Conservation (phyloP, 30 jellyfish, hydroid and myxozoan species). For the Haliclystus octoradiatus region DNA sequence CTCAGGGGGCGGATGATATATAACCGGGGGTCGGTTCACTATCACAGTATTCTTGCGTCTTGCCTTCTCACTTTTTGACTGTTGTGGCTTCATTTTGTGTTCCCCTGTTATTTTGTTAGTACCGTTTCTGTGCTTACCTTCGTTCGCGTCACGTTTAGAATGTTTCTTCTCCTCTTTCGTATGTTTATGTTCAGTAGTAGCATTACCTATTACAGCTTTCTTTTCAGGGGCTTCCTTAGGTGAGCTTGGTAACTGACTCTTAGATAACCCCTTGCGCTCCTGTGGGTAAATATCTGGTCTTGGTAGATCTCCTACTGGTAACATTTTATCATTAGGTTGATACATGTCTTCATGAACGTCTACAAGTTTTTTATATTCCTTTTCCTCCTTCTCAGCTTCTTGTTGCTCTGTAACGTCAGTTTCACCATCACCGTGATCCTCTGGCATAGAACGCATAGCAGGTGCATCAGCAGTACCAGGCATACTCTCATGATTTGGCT, state of each 20-base stretch:
- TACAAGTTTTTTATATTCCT: conserved; percentile 54
- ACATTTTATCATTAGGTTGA: conserved; percentile 32
- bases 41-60: conserved; percentile 82
- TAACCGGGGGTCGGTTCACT: conserved; percentile 98
- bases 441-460: conserved; percentile 66
- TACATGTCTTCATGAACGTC: conserved; percentile 60
- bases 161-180: no score
- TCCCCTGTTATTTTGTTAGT: no score
- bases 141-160: no score
- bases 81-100: no score
- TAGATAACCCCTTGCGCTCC: no score
- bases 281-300: conserved; percentile 31
- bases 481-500: no score
- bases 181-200: no score
- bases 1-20: conserved; percentile 99
- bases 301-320: conserved; percentile 62
- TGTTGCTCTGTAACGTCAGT: conserved; percentile 72
- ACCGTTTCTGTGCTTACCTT: no score
- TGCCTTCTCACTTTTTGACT: conserved; percentile 43
- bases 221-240: no score
- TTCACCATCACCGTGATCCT: conserved; percentile 63
- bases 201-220: no score
- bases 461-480: no score
- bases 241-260: no score
- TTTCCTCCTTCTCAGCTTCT: conserved; percentile 85